Base-by-base conservation (phyloP, 2,888 invertebrate genomes). In the Incurvaria masculella region DNA sequence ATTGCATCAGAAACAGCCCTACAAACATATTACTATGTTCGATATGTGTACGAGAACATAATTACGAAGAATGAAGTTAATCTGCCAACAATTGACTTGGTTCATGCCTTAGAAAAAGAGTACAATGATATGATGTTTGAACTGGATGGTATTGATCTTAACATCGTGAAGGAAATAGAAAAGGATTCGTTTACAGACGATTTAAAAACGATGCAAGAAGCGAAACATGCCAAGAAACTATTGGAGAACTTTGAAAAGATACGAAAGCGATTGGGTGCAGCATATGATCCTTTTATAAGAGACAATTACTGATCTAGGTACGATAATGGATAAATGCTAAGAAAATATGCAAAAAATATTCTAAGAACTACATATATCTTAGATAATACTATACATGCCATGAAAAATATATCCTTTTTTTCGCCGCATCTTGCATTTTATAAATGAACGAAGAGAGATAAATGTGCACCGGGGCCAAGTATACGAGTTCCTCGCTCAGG, bases 41-140 rank as follows among this genome's bases (percentile, higher is more conserved):
- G 87, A 63, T 86, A 86, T 58, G 74, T 85, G 1, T 88, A 84
- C 59, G 85, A 86, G 61, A 71, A 78, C 27, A 68, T 85, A 19
- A 73, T 87, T 27, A 81, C 80, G 1, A 71, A 81, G 1, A 86
- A 85, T 57, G 84, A 86, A 52, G 81, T 81, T 1, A 81, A 82
- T 55, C 64, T 84, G 10, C 78, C 73, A 51, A 71, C 80, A 45
- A 70, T 79, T 50, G 76, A 83, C 6, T 86, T 87, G 85, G 82
- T 83, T 67, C 65, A 71, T 49, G 73, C 76, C 19, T 71, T 87
- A 44, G 87, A 87, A 63, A 68, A 55, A 40, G 78, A 78, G 58
- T 78, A 72, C 48, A 69, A 76, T 49, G 66, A 67, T 53, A 57
- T 76, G 44, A 67, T 69, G 64, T 51, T 76, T 50, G 67, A 71